Base-by-base conservation (phyloP, 2,888 invertebrate species). In the Incurvaria masculella region DNA sequence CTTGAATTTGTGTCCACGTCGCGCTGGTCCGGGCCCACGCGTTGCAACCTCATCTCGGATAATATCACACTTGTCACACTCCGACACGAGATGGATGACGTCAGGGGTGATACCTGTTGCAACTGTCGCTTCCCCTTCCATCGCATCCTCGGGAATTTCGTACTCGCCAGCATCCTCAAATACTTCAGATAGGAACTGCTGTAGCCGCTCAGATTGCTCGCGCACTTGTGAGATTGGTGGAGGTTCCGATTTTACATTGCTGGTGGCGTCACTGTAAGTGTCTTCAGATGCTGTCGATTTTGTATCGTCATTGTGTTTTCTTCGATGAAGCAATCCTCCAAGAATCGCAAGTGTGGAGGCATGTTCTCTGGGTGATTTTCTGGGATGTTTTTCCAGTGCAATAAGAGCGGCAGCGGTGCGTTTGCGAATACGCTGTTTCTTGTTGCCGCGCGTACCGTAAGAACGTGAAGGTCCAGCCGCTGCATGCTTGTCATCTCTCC, bases 351-450 rank as follows among this genome's bases (percentile, higher is more conserved):
- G 68, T 0, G 94, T 94, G 0, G 92, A 92, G 0, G 93, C 93
- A 62, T 94, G 93, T 63, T 93, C 93, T 19, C 94, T 76, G 0
- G 94, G 94, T 0, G 91, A 92, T 62, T 93, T 93, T 39, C 94
- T 74, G 0, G 92, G 89, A 51, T 84, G 86, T 23, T 74, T 73
- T 43, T 81, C 81, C 4, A 69, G 53, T 1, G 74, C 69, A 20
- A 68, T 50, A 2, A 71, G 46, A 44, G 65, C 63, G 0, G 68
- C 65, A 0, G 69, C 65, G 44, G 45, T 38, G 49, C 52, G 41
- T 50, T 69, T 69, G 43, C 67, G 60, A 5, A 69, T 63, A 50
- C 64, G 68, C 53, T 65, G 68, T 51, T 69, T 68, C 53, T 75
- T 73, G 68, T 66, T 72, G 0, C 72, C 75, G 38, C 75, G 64